Base-by-base conservation (phyloP, 2,888 invertebrate species). In the Microctonus brassicae region DNA sequence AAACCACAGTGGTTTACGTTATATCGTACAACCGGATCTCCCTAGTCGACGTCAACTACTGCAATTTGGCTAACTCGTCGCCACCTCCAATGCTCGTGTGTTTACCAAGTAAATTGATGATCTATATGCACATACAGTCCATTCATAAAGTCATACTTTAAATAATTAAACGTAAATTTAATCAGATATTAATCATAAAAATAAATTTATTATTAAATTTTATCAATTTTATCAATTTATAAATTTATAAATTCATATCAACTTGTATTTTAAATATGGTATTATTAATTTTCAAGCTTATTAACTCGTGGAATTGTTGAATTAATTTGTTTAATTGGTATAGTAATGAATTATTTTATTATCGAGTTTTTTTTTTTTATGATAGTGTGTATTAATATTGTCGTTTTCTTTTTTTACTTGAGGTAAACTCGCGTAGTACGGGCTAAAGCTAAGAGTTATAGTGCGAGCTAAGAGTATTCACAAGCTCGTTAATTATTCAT, bases 1-100 rank as follows among this genome's bases (percentile, higher is more conserved):
- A 85, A 85, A 84, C 84, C 83, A 84, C 82, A 75, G 80, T 75
- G 83, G 83, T 84, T 83, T 82, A 78, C 82, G 82, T 84, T 84
- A 47, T 47, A 85, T 85, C 84, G 81, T 77, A 80, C 78, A 72
- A 79, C 77, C 80, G 81, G 79, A 85, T 84, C 83, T 85, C 79
- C 83, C 81, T 69, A 74, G 79, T 80, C 79, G 80, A 79, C 79
- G 47, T n/a, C 77, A 82, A 81, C 79, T 81, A 78, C 83, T 81
- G 81, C 82, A 83, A 84, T 84, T 82, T 82, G 81, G 81, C 80
- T 80, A 80, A 77, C 77, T 76, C 75, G 72, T 76, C 75, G 72
- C 70, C 73, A 74, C 73, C 77, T 72, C 73, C 66, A 26, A 70
- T 29, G 3, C 17, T 17, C 65, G 47, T 36, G 70, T 70, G 65